These are phyloP conservation scores for Acrocephalus kingi DNA, from an alignment of 2,113 vertebrate genomes.

Conservation along the genomic window DNA sequence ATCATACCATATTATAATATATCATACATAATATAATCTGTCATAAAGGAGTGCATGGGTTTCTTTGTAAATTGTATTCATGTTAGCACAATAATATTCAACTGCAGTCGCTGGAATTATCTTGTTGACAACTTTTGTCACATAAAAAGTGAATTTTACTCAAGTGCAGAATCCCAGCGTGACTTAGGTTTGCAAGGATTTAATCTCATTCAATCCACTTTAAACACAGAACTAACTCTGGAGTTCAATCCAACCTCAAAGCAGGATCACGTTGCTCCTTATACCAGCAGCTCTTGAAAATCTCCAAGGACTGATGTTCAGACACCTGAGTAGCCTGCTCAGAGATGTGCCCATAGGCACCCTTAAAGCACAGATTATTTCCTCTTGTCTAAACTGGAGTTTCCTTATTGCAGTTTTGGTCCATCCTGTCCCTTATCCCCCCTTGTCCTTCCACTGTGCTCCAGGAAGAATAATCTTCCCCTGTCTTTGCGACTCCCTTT, in stretches of 20 bases:
- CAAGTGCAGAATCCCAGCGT: not conserved
- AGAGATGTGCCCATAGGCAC: fast-evolving
- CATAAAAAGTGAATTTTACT: not conserved
- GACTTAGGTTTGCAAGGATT: not conserved
- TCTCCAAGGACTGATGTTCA: not conserved
- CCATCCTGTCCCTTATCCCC: not conserved
- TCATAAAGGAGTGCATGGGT: not conserved
- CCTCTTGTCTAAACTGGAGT: not conserved
- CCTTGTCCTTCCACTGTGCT: not conserved
- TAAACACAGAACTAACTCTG: not conserved
- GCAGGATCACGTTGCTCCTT: not conserved
- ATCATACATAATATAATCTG: not conserved
- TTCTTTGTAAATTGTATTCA: not conserved
- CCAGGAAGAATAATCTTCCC: not conserved
- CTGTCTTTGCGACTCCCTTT: not conserved
- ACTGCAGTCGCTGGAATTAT: not conserved
- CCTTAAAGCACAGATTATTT: not conserved
- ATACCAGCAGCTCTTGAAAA: not conserved
- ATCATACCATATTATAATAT: not conserved
- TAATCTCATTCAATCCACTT: not conserved
- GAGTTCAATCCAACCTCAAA: not conserved
- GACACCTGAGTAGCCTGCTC: not conserved
- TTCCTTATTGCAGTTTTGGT: not conserved
- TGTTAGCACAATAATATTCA: not conserved
- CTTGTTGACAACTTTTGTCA: not conserved